These are phyloP conservation scores for Paramacrobiotus metropolitanus DNA, from an alignment of 1,140 invertebrate genomes.

Conservation along the genomic window DNA sequence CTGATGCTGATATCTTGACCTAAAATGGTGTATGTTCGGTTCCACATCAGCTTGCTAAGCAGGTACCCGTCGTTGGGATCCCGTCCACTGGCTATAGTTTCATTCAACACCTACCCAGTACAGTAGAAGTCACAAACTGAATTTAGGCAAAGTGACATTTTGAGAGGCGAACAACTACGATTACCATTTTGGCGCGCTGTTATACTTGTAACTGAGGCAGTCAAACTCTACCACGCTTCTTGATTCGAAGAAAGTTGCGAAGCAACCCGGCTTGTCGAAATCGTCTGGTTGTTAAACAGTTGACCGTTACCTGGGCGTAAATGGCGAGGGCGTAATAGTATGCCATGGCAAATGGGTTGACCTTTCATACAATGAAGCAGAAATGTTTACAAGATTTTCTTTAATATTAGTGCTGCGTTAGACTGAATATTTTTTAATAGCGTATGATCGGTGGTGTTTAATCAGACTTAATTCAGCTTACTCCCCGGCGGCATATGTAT, in stretches of 20 bases:
- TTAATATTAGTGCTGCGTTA: neutral
- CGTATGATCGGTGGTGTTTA: neutral
- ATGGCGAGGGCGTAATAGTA: neutral
- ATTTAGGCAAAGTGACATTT: neutral
- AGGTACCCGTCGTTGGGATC: neutral
- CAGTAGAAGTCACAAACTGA: neutral
- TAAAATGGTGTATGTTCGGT: neutral
- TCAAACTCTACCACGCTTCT: neutral
- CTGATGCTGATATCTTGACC: neutral
- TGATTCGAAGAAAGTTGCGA: too few species aligned
- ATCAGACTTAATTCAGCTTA: neutral
- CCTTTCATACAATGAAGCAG: neutral
- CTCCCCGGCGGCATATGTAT: neutral
- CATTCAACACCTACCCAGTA: too few species aligned
- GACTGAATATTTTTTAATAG: neutral
- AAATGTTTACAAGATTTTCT: too few species aligned
- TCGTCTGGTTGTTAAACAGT: too few species aligned
- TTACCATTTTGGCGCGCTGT: neutral
- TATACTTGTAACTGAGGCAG: neutral
- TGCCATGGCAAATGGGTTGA: neutral
- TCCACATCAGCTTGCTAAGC: constrained; percentile 3
- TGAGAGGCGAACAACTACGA: neutral
- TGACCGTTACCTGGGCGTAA: neutral
- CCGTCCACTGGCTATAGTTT: too few species aligned
- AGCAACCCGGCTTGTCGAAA: neutral